phyloP scores from a whole-genome alignment of 2,888 invertebrate species.

The Actias luna region DNA sequence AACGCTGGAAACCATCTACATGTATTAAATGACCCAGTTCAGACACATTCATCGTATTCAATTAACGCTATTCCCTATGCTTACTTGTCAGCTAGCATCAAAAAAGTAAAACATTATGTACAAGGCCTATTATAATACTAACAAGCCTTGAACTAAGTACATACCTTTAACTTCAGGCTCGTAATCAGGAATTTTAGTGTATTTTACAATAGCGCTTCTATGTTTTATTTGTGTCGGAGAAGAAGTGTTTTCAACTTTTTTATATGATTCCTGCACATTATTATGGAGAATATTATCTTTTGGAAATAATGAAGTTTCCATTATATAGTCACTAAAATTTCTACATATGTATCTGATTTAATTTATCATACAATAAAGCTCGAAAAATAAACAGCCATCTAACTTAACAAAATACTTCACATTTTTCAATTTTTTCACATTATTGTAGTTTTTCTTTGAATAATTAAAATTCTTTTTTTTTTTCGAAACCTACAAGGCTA shows the following conservation, averaged over 20 bases:
- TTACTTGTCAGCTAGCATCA: neutral
- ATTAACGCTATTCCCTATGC: neutral
- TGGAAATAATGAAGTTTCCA: slow-evolving; percentile 67
- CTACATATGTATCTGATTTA: neutral
- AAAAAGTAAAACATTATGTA: neutral
- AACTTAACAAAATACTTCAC: neutral
- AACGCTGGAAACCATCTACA: too few relatives aligned
- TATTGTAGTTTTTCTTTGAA: neutral
- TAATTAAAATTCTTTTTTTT: too few relatives aligned
- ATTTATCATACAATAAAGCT: neutral
- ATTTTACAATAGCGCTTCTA: slow-evolving; percentile 61
- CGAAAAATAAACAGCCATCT: neutral
- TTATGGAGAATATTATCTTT: slow-evolving; percentile 48
- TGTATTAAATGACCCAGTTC: too few relatives aligned
- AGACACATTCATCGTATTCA: neutral
- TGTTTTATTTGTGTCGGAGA: slow-evolving; percentile 40
- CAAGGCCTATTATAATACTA: neutral
- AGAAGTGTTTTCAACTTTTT: slow-evolving; percentile 49
- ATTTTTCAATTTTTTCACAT: neutral
- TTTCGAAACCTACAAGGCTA: too few relatives aligned
- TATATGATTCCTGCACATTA: slow-evolving; percentile 49
- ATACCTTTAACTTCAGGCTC: slow-evolving; percentile 59
- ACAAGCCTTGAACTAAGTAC: slow-evolving; percentile 14
- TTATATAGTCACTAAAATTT: slow-evolving; percentile 36
- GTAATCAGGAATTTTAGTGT: slow-evolving; percentile 66